Conservation (phyloP, 2,113 vertebrate species). For the Cheilinus undulatus region DNA sequence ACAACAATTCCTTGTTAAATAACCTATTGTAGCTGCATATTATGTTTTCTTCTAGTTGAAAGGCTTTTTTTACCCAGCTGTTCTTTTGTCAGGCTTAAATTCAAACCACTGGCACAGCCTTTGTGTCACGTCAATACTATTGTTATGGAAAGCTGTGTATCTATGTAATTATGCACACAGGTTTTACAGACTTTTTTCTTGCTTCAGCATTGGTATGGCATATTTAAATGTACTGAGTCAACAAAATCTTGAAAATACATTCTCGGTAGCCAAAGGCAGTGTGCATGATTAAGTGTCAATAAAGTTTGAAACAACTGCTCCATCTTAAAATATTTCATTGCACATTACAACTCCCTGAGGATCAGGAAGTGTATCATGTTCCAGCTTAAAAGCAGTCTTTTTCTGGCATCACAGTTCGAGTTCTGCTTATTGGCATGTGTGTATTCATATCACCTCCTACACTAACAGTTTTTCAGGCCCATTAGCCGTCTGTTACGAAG, state of each 20-base stretch:
- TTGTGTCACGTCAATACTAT: neutral
- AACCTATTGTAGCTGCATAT: too few species aligned
- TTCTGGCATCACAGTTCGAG: constrained; percentile 26
- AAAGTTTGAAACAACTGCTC: neutral
- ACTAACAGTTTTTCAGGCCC: constrained; percentile 19
- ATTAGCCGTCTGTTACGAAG: constrained; percentile 24
- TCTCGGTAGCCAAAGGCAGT: neutral
- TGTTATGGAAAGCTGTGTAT: neutral
- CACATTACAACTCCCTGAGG: constrained; percentile 6
- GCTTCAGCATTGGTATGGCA: neutral
- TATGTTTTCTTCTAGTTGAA: too few species aligned
- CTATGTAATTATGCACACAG: neutral
- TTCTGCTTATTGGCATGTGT: constrained; percentile 17
- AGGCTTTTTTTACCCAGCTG: too few species aligned
- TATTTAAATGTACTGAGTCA: neutral
- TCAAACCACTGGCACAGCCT: too few species aligned
- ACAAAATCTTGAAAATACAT: neutral
- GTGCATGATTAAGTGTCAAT: neutral
- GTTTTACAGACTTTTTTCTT: neutral
- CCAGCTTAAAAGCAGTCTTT: neutral
- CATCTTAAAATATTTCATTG: neutral
- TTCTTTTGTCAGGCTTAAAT: too few species aligned
- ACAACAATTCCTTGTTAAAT: too few species aligned
- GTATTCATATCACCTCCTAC: constrained; percentile 38
- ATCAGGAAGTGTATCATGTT: neutral